Evolutionary conservation across 2,888 invertebrate species (phyloP).

Genomic region (Homarus gammarus): DNA sequence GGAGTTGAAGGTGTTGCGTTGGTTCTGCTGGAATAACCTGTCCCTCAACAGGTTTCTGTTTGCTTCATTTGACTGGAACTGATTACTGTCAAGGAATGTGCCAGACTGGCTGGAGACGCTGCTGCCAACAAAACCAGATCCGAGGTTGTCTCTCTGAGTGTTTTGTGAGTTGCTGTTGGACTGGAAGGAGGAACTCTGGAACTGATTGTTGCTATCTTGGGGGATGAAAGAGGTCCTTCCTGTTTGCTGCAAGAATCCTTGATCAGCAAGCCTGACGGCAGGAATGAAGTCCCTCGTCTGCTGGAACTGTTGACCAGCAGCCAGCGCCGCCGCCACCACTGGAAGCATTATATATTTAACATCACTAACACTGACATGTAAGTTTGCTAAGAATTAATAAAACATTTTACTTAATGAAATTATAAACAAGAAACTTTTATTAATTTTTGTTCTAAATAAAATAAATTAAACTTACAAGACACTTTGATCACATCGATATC

Average conservation of each 20-base stretch:
- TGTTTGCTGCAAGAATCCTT: constrained; percentile 17
- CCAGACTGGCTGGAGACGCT: constrained; percentile 6
- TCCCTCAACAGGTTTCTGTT: neutral
- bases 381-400: too few species aligned
- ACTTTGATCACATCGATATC: too few species aligned
- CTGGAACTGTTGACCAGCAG: constrained; percentile 20
- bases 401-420: too few species aligned
- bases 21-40: neutral
- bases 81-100: neutral
- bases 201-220: neutral
- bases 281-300: neutral
- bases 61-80: neutral
- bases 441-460: too few species aligned
- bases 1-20: too few species aligned
- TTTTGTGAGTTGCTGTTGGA: neutral
- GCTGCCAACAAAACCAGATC: neutral
- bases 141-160: neutral
- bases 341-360: too few species aligned
- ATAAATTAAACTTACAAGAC: too few species aligned
- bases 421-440: too few species aligned
- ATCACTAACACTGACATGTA: too few species aligned
- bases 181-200: neutral
- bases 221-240: neutral
- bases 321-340: constrained; percentile 22
- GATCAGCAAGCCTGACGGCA: constrained; percentile 12